These are phyloP conservation scores for Listrodromus nycthemerus DNA, from an alignment of 2,888 invertebrate genomes.

Conservation along the genomic window DNA sequence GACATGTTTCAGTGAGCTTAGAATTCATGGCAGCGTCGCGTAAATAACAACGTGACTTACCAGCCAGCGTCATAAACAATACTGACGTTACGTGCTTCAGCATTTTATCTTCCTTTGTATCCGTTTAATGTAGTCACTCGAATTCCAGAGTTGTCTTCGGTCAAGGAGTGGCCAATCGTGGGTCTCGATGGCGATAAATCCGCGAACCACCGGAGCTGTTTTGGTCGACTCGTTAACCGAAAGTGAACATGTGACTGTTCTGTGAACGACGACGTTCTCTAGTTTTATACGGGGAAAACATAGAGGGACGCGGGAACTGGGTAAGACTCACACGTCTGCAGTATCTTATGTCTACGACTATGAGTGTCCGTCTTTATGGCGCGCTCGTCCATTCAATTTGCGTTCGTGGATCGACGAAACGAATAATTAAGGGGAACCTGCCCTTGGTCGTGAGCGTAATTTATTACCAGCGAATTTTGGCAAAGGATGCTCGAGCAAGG, in stretches of 20 bases:
- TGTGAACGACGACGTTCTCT: conserved; percentile 36
- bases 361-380: conserved; percentile 14
- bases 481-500: conserved; percentile 27
- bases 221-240: conserved; percentile 28
- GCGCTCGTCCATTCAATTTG: background rate
- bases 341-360: conserved; percentile 16
- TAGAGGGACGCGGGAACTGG: conserved; percentile 1
- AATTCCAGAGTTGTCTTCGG: conserved; percentile 14
- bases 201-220: background rate
- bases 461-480: background rate
- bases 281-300: conserved; percentile 55
- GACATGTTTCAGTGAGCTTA: background rate
- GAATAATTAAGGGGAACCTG: conserved; percentile 11
- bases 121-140: conserved; percentile 8
- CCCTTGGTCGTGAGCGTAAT: conserved; percentile 28
- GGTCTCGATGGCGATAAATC: background rate
- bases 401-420: background rate
- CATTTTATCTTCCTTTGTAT: conserved; percentile 42
- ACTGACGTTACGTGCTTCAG: conserved; percentile 21
- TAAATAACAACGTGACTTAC: conserved; percentile 32
- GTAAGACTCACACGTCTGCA: background rate
- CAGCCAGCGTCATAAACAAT: conserved; percentile 19
- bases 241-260: conserved; percentile 48
- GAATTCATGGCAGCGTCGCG: background rate
- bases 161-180: background rate